Evolutionary conservation across 2,113 vertebrate genomes (phyloP).

Genomic region (Mormyrus iriodes): DNA sequence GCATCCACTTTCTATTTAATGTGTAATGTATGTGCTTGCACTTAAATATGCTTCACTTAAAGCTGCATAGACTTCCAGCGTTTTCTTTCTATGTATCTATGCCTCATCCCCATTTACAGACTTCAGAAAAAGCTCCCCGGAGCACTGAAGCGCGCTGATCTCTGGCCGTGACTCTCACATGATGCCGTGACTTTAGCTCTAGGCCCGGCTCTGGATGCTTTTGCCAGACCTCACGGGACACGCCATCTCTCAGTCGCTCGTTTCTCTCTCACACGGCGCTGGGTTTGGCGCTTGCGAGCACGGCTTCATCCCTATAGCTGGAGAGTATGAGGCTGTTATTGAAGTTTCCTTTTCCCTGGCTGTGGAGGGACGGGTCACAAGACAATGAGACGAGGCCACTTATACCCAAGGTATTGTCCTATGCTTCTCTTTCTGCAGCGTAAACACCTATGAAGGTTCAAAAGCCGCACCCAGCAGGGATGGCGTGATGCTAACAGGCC

Average conservation of each 20-base stretch:
- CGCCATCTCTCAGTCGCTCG: not conserved
- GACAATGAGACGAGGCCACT: slow-evolving; percentile 63
- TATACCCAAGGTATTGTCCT: slow-evolving; percentile 68
- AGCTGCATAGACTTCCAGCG: not conserved
- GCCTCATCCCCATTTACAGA: not conserved
- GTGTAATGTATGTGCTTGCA: not conserved
- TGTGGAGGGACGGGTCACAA: slow-evolving; percentile 9
- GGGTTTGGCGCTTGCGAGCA: not conserved
- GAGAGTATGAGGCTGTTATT: slow-evolving; percentile 44
- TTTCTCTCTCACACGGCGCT: slow-evolving; percentile 3
- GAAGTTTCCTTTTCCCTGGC: slow-evolving; percentile 43
- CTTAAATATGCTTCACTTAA: not conserved
- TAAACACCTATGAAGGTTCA: not conserved
- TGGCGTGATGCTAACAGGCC: not conserved
- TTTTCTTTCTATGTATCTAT: too few relatives aligned
- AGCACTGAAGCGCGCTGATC: slow-evolving; percentile 51
- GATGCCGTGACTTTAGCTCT: slow-evolving; percentile 50
- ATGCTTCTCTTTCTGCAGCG: not conserved
- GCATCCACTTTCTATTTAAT: not conserved
- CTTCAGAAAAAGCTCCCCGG: not conserved
- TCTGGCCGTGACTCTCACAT: slow-evolving; percentile 72
- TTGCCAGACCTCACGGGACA: not conserved
- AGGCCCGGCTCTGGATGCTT: slow-evolving; percentile 20
- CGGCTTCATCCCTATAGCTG: slow-evolving; percentile 20
- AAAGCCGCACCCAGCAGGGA: not conserved